Percentiles rank a stretch among this genome's conserved stretches.
Evolutionary conservation across 2,113 vertebrate genomes (phyloP).

Genomic region (Guaruba guarouba): DNA sequence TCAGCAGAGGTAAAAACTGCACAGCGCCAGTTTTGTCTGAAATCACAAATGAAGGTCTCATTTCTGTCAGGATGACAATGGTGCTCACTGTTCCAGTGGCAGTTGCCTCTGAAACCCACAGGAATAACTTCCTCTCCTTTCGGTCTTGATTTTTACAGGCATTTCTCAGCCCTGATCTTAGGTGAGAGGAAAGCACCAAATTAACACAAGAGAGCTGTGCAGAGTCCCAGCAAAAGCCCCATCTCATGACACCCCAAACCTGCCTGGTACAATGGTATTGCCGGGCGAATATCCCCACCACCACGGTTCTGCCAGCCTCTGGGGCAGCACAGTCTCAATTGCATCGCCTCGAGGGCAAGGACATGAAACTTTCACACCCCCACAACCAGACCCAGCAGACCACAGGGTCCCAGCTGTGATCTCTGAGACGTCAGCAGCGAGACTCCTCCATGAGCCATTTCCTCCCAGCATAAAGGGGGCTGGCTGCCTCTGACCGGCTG

Average conservation of each 20-base stretch:
- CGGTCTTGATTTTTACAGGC: neutral
- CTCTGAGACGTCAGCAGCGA: neutral
- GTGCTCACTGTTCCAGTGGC: rapidly evolving
- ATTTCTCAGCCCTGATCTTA: neutral
- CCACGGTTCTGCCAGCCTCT: neutral
- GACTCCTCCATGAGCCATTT: neutral
- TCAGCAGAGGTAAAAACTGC: neutral
- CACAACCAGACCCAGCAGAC: neutral
- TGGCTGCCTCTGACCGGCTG: neutral
- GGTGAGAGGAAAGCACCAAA: neutral
- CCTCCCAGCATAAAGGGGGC: rapidly evolving
- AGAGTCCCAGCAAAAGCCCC: neutral
- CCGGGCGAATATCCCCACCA: rapidly evolving
- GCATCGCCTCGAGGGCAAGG: neutral
- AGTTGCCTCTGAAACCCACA: neutral
- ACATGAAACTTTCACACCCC: neutral
- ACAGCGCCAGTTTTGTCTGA: neutral
- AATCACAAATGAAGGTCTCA: neutral
- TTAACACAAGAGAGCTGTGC: neutral
- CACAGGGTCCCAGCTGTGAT: neutral
- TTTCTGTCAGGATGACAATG: neutral
- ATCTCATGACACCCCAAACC: neutral
- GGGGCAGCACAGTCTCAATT: neutral
- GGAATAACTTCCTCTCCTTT: neutral
- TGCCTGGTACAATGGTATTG: rapidly evolving